Evolutionary conservation across 2,888 invertebrate species (phyloP).

Genomic region (Dysmachus trigonus): DNA sequence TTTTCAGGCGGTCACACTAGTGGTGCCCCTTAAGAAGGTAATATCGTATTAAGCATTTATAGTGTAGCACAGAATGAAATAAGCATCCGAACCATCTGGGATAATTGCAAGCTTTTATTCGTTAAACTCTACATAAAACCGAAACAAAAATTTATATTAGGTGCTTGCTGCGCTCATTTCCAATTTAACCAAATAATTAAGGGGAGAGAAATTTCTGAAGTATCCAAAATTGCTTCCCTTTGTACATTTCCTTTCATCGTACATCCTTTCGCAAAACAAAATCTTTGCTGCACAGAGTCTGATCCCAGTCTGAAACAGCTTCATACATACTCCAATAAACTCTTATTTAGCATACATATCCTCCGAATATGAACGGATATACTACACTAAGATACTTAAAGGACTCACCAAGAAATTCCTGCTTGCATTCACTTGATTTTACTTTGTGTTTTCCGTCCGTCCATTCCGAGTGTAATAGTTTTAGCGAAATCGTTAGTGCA

Average conservation of each 20-base stretch:
- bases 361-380: neutral
- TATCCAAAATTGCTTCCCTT: neutral
- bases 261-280: neutral
- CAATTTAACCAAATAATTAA: neutral
- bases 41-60: too few relatives aligned
- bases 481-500: constrained; percentile 18
- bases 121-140: neutral
- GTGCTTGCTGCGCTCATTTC: neutral
- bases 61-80: too few relatives aligned
- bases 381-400: neutral
- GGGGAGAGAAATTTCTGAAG: neutral
- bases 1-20: too few relatives aligned
- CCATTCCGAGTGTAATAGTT: neutral
- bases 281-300: neutral
- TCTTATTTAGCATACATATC: constrained; percentile 13
- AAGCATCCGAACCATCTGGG: neutral
- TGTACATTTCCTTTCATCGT: neutral
- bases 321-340: neutral
- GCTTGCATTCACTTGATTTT: constrained; percentile 7
- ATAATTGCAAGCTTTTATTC: neutral
- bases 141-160: neutral
- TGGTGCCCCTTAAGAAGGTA: too few relatives aligned
- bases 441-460: neutral
- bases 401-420: neutral
- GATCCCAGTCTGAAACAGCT: neutral